phyloP scores from a whole-genome alignment of 1,140 invertebrate species.

The Trichogramma pretiosum region DNA sequence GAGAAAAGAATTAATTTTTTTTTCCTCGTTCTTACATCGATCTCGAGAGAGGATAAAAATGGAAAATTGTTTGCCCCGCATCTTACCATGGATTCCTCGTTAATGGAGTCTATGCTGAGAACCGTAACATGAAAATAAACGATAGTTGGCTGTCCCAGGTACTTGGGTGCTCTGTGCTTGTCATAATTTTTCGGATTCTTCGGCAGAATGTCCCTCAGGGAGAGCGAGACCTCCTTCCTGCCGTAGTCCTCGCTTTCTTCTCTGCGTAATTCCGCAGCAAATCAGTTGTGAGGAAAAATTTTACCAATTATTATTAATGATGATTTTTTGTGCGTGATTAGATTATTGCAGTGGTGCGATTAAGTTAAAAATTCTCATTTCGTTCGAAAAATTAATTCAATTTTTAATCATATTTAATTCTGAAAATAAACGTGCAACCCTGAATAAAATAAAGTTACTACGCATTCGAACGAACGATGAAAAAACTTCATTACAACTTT shows the following conservation, averaged over 20 bases:
- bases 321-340: no score
- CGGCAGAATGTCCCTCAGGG: constrained; percentile 72
- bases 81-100: constrained; percentile 84
- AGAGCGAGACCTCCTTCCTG: constrained; percentile 47
- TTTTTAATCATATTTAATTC: no score
- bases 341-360: no score
- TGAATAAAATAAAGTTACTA: no score
- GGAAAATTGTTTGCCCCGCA: constrained; percentile 11
- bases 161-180: constrained; percentile 80
- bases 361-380: no score
- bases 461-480: no score
- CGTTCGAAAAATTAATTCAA: constrained; percentile 22
- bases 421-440: no score
- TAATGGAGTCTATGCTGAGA: constrained; percentile 77
- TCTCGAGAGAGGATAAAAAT: background rate
- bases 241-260: constrained; percentile 40
- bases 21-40: no score
- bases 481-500: no score
- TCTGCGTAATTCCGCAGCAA: no score
- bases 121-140: constrained; percentile 86
- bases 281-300: no score
- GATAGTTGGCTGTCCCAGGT: constrained; percentile 72
- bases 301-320: no score
- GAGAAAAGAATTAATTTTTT: background rate
- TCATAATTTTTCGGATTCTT: constrained; percentile 78